A percentile compares a stretch with the other conserved stretches of the same genome.
Conservation (phyloP, 2,797 vertebrate genomes). For the Geotrypetes seraphini region DNA sequence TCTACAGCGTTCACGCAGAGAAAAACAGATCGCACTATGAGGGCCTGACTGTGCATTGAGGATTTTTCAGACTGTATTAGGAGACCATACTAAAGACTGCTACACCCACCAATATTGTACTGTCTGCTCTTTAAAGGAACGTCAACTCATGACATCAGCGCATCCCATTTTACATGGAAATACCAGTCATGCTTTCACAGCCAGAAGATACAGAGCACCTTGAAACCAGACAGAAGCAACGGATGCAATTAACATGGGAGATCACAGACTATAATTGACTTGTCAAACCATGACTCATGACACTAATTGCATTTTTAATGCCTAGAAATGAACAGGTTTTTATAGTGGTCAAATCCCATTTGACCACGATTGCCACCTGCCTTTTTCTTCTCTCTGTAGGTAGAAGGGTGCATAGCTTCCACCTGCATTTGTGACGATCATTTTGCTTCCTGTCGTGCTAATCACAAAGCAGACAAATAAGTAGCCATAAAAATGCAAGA, state of each 20-base stretch:
- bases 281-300: conserved; percentile 32
- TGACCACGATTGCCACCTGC: conserved; percentile 19
- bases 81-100: too few species aligned
- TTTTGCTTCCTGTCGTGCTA: neutral
- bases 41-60: too few species aligned
- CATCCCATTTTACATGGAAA: neutral
- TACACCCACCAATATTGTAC: too few species aligned
- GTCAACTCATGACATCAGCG: neutral
- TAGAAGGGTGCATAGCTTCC: neutral
- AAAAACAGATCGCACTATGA: too few species aligned
- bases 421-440: neutral
- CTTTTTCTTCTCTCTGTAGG: neutral
- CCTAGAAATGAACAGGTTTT: conserved; percentile 19
- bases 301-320: conserved; percentile 44
- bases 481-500: neutral
- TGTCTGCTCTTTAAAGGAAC: too few species aligned
- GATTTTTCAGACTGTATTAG: too few species aligned
- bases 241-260: conserved; percentile 32
- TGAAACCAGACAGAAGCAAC: conserved; percentile 9
- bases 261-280: conserved; percentile 35
- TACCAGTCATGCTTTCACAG: neutral
- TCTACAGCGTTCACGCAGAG: too few species aligned
- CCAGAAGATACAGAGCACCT: conserved; percentile 14
- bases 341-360: conserved; percentile 23
- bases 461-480: neutral